Evolutionary conservation across 1,140 invertebrate genomes (phyloP).

Genomic region (Spodoptera frugiperda): DNA sequence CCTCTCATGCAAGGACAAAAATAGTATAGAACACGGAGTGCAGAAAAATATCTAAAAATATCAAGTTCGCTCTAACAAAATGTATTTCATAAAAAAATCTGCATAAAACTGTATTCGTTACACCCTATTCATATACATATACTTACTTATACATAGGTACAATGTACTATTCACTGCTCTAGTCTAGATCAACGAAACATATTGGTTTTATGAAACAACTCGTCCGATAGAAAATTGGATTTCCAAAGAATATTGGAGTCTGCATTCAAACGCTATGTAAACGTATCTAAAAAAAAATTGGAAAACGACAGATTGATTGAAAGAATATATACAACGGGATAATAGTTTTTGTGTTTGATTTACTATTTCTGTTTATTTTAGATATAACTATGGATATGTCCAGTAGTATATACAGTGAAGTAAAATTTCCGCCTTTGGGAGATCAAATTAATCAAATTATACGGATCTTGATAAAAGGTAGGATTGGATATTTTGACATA

Average conservation of each 20-base stretch:
- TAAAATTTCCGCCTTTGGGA: too few relatives aligned
- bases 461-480: too few relatives aligned
- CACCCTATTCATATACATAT: background rate
- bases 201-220: constrained; percentile 36
- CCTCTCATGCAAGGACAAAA: too few relatives aligned
- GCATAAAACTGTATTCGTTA: background rate
- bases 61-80: background rate
- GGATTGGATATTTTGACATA: too few relatives aligned
- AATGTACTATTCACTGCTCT: constrained; percentile 12
- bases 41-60: background rate
- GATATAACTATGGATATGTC: background rate
- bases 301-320: constrained; percentile 30
- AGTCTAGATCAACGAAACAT: constrained; percentile 29
- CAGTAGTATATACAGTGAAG: too few relatives aligned
- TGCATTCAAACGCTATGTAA: constrained; percentile 37
- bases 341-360: constrained; percentile 20
- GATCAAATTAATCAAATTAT: too few relatives aligned
- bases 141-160: background rate
- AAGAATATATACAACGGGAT: constrained; percentile 27
- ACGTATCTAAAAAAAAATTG: constrained; percentile 30
- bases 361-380: background rate
- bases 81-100: background rate
- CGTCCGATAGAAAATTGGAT: constrained; percentile 38
- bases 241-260: constrained; percentile 40
- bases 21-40: background rate